Percentiles rank a stretch among this genome's conserved stretches.
phyloP scores from a whole-genome alignment of 53 echinoderm and acorn worm genomes.

The Antedon mediterranea region DNA sequence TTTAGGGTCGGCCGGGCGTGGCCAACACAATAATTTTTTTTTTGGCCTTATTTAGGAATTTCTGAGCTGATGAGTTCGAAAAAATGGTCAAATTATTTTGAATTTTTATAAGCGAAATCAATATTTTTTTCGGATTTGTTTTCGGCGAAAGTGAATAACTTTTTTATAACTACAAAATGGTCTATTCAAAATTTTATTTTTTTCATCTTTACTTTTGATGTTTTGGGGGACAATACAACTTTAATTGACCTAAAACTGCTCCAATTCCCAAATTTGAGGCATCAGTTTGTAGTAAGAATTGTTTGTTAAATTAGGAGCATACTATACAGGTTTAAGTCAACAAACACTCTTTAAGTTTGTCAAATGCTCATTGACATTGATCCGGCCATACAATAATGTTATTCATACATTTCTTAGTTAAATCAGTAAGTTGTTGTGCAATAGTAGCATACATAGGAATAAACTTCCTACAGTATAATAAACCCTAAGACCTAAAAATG shows the following conservation, averaged over 20 bases:
- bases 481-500: slow-evolving; percentile 26
- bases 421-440: slow-evolving; percentile 35
- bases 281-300: slow-evolving; percentile 40
- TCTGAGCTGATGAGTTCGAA: too few species aligned
- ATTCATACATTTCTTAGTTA: slow-evolving; percentile 32
- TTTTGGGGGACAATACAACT: too few species aligned
- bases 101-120: too few species aligned
- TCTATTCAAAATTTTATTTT: too few species aligned
- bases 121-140: too few species aligned
- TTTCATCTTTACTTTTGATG: too few species aligned
- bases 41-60: too few species aligned
- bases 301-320: slow-evolving; percentile 17
- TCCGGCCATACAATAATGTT: slow-evolving; percentile 24
- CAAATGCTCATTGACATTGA: slow-evolving; percentile 26
- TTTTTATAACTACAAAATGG: too few species aligned
- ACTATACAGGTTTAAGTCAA: slow-evolving; percentile 14
- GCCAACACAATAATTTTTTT: too few species aligned
- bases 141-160: too few species aligned
- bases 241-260: slow-evolving; percentile 28
- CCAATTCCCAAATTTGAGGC: slow-evolving; percentile 37
- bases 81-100: too few species aligned
- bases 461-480: slow-evolving; percentile 33
- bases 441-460: slow-evolving; percentile 28
- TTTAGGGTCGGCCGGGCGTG: too few species aligned
- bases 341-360: slow-evolving; percentile 16